Conservation (phyloP, 2,888 invertebrate genomes). For the Gymnoscelis rufifasciata region DNA sequence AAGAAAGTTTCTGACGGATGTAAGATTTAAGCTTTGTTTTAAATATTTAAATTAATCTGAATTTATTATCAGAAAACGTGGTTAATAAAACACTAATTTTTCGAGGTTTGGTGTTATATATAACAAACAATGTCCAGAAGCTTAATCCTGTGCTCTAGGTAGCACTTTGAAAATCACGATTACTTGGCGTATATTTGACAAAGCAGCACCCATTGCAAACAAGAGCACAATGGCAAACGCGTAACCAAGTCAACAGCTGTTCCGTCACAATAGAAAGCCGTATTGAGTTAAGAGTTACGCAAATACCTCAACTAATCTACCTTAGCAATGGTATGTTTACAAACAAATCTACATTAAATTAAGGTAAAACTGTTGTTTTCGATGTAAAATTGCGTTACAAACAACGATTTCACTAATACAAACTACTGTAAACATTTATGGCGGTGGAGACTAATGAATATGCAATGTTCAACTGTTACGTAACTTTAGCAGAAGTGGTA, state of each 20-base stretch:
- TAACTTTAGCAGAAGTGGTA: slow-evolving; percentile 28
- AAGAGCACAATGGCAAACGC: slow-evolving; percentile 54
- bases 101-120: no score
- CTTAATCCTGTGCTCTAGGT: no score
- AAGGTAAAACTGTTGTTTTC: slow-evolving; percentile 12
- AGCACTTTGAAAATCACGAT: not conserved
- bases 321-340: slow-evolving; percentile 46
- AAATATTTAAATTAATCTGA: no score
- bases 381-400: slow-evolving; percentile 18
- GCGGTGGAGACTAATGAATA: slow-evolving; percentile 27
- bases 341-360: slow-evolving; percentile 41
- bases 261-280: slow-evolving; percentile 66
- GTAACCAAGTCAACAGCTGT: slow-evolving; percentile 64
- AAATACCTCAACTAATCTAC: slow-evolving; percentile 36
- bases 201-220: slow-evolving; percentile 48
- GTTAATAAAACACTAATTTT: no score
- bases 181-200: slow-evolving; percentile 38
- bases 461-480: slow-evolving; percentile 28
- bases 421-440: slow-evolving; percentile 23
- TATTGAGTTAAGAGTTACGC: slow-evolving; percentile 57
- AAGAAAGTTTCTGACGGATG: no score
- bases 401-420: slow-evolving; percentile 11
- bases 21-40: no score
- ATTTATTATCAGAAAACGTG: no score
- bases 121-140: no score